Base-by-base conservation (phyloP, 2,113 vertebrate species). In the Malurus alboscapulatus region DNA sequence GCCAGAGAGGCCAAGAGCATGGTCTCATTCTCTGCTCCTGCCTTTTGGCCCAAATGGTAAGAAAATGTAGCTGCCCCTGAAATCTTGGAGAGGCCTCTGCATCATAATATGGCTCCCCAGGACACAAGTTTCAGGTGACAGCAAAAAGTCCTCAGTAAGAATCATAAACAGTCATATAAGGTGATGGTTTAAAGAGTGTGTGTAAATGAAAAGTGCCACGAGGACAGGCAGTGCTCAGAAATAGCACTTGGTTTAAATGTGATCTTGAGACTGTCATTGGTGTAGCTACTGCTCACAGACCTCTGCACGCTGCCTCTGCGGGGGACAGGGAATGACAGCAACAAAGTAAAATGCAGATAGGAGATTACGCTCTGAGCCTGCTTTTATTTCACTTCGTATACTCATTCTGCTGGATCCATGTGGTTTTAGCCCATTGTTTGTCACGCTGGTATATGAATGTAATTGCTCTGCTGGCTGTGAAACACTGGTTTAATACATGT, bases 51-150 rank as follows among this genome's bases (percentile, higher is more conserved):
- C 67, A 38, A 48, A 54, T 25, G 17, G n/a, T n/a, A n/a, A 57
- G 55, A 45, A 74, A 42, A 20, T 6, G 3, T 6, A 55, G 34
- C 32, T 54, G 25, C 17, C 17, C n/a, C 51, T 58, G 38, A 54
- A 74, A 47, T 57, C 68, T 51, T 21, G 5, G 82, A 21, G 54
- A 17, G 42, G 48, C 16, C 66, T 69, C 17, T 27, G 47, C 48
- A 15, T 48, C 1, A 1, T 45, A 18, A 20, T 17, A 8, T 0
- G 2, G 65, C 29, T 61, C 36, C 38, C 12, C 25, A 30, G 62
- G 17, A 1, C 0, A 1, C 13, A 29, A 24, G 42, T 73, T 88
- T 59, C 53, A 29, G 65, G 6, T 30, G 83, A 63, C 59, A 66
- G 55, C 42, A n/a, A 40, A 66, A 69, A 66, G 50, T 50, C 51